Evolutionary conservation across 2,797 vertebrate species (phyloP), one percentile per base, ranked within the genome.

Genomic region (Furcifer pardalis): DNA sequence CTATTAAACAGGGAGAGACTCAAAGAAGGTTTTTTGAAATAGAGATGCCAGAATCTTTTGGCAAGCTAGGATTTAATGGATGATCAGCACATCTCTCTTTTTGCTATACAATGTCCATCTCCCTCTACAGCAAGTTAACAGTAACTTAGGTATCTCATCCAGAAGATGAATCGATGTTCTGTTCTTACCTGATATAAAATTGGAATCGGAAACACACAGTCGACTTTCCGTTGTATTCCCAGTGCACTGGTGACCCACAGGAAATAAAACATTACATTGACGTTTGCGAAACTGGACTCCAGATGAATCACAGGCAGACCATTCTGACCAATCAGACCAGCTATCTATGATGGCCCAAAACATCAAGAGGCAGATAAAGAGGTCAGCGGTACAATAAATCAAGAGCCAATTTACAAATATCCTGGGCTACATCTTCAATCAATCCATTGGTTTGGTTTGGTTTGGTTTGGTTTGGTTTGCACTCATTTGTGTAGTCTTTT

Each of bases 311-410:
- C 98, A 99, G 52, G 94, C 95, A 0, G 98, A 98, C 98, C 98
- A 99, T 87, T 96, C 95, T 0, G 98, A 99, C 98, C 98, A 99
- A 87, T 97, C 96, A 0, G 98, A 99, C 98, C 98, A 99, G 94
- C 97, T 99, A 96, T 99, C 98, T 99, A 94, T 84, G 92, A 77
- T 0, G 74, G 76, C 7, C 52, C 79, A 44, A 89, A 80, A 66
- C 60, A 49, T 25, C 7, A 35, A 79, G 32, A 49, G 21, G 68
- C 2, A 12, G 8, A 13, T 73, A 56, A 49, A 56, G 44, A 10
- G 27, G 46, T 27, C 30, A 37, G 27, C 17, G 12, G n/a, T 19
- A 60, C 15, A 27, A 30, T 19, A 30, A 37, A 21, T n/a, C 4
- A 42, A 63, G 21, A 65, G 27, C 12, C 32, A 69, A 17, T 7